Evolutionary conservation across 2,113 vertebrate species (phyloP).

Genomic region (Nycticorax nycticorax): DNA sequence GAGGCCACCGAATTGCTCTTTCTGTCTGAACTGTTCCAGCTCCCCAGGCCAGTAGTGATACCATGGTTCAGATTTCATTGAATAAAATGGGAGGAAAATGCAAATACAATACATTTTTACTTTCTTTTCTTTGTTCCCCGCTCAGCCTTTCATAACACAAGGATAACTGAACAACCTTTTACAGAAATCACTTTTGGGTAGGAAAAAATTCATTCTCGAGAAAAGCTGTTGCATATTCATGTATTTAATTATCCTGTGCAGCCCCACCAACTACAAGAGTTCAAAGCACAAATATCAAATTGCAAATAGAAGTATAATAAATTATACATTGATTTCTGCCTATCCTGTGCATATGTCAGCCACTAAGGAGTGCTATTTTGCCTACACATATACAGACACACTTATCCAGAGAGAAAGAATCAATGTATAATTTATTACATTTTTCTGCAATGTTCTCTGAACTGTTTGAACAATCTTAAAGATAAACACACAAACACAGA

Average conservation of each 20-base stretch:
- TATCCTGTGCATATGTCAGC: background rate
- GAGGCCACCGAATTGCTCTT: background rate
- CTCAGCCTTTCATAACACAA: background rate
- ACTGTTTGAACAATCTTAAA: slow-evolving; percentile 28
- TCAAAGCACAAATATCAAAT: background rate
- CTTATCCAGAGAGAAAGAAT: background rate
- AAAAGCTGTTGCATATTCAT: slow-evolving; percentile 5
- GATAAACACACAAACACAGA: slow-evolving; percentile 34
- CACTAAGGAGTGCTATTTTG: background rate
- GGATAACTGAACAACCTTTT: background rate
- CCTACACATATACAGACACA: background rate
- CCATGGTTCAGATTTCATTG: background rate
- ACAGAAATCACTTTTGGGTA: background rate
- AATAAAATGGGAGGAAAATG: background rate
- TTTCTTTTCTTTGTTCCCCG: background rate
- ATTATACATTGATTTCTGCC: background rate
- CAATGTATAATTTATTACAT: slow-evolving; percentile 5
- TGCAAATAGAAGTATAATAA: background rate
- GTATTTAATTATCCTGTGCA: background rate
- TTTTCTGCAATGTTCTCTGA: background rate
- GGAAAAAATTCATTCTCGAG: background rate
- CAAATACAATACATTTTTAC: background rate
- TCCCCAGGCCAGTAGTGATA: background rate
- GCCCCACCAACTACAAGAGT: background rate
- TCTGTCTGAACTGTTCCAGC: background rate